Evolutionary conservation across 1,140 invertebrate genomes (phyloP).

Genomic region (Pararge aegeria): DNA sequence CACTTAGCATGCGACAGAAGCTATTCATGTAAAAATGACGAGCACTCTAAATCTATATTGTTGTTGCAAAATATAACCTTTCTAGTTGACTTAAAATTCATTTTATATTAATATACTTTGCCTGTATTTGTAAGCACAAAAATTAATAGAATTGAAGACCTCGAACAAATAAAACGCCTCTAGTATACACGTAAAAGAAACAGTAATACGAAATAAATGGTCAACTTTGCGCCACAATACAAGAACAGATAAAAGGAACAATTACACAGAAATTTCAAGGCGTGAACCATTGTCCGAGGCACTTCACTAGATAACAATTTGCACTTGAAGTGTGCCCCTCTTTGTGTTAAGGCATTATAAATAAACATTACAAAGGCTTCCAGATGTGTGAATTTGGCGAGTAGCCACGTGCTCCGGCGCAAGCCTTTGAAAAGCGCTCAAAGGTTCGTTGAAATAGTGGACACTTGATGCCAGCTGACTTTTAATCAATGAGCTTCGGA

Average conservation of each 20-base stretch:
- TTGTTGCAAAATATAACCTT: no score
- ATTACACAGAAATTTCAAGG: conserved; percentile 74
- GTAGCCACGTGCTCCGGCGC: conserved; percentile 34
- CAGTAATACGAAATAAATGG: conserved; percentile 71
- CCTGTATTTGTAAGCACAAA: neutral
- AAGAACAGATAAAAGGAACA: conserved; percentile 67
- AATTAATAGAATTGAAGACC: conserved; percentile 17
- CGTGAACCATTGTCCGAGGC: conserved; percentile 58
- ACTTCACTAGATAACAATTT: conserved; percentile 72
- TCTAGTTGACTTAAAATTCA: no score
- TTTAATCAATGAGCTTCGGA: conserved; percentile 4
- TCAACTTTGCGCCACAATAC: conserved; percentile 62
- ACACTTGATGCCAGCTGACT: conserved; percentile 20
- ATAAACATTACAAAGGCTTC: conserved; percentile 69
- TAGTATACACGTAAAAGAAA: conserved; percentile 50
- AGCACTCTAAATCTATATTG: no score
- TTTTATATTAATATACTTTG: no score
- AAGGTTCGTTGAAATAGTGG: conserved; percentile 15
- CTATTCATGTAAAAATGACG: no score
- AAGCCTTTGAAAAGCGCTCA: conserved; percentile 42
- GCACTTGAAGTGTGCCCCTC: conserved; percentile 56
- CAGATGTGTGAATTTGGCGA: conserved; percentile 48
- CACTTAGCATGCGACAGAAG: no score
- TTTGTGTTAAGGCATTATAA: conserved; percentile 68
- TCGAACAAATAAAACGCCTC: conserved; percentile 71